A percentile compares a stretch with the other conserved stretches of the same genome.
phyloP scores from a whole-genome alignment of 2,113 vertebrate genomes.

The Spheniscus mendiculus region DNA sequence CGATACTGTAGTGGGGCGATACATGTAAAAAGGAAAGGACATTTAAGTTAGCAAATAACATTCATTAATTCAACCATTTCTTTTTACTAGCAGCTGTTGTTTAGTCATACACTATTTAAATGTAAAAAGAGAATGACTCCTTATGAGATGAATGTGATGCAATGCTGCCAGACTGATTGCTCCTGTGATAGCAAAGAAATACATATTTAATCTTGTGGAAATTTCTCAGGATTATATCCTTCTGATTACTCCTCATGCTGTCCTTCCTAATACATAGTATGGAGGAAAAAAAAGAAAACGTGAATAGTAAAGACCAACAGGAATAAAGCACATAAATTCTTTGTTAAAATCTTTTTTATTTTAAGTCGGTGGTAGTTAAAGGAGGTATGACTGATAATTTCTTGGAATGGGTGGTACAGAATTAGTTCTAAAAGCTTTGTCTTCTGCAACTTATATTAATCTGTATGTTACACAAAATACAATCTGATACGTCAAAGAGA shows the following conservation, averaged over 20 bases:
- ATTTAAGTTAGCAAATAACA: background rate
- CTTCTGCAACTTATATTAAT: background rate
- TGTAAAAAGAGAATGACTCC: background rate
- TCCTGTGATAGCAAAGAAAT: background rate
- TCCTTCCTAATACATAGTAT: background rate
- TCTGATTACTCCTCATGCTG: background rate
- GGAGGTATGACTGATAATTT: background rate
- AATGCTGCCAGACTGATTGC: background rate
- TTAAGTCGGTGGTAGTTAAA: background rate
- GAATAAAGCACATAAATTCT: background rate
- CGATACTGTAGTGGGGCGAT: fast-evolving
- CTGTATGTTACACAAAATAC: background rate
- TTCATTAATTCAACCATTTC: background rate
- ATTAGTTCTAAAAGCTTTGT: background rate
- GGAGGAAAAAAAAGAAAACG: background rate
- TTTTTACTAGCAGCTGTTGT: background rate
- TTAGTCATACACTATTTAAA: constrained; percentile 11
- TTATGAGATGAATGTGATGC: background rate
- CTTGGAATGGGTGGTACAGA: background rate
- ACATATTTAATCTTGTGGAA: background rate
- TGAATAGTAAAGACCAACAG: background rate
- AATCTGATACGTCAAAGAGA: background rate
- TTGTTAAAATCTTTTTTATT: background rate
- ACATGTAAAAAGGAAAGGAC: background rate
- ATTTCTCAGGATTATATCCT: background rate